Evolutionary conservation across 2,797 vertebrate species (phyloP).

Genomic region (Acanthis flammea): DNA sequence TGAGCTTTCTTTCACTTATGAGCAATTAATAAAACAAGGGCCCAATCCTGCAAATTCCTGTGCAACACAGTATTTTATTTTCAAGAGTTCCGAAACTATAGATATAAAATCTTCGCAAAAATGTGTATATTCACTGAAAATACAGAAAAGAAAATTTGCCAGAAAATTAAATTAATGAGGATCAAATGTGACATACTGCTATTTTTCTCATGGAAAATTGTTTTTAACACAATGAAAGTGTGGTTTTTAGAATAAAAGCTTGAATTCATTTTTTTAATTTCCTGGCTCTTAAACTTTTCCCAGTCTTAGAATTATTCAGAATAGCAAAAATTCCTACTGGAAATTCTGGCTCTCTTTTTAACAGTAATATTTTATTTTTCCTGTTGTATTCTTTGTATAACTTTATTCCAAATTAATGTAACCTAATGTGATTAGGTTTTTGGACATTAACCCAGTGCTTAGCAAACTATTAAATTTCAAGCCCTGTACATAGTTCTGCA

Average conservation of each 20-base stretch:
- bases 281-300: not conserved
- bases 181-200: not conserved
- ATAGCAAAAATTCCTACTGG: conserved; percentile 65
- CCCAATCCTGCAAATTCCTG: not conserved
- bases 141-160: not conserved
- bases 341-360: conserved; percentile 75
- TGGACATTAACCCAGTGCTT: conserved; percentile 68
- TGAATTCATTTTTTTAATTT: conserved; percentile 14
- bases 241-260: not conserved
- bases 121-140: not conserved
- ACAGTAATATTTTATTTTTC: conserved; percentile 62
- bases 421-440: conserved; percentile 69
- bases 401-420: conserved; percentile 69
- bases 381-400: conserved; percentile 65
- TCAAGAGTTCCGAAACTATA: not conserved
- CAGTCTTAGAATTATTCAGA: not conserved
- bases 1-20: not conserved
- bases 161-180: not conserved
- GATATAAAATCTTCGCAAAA: not conserved
- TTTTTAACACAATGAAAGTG: not conserved
- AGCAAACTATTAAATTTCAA: conserved; percentile 87
- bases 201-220: not conserved
- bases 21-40: not conserved
- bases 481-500: conserved; percentile 91
- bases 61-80: not conserved